Evolutionary conservation across 2,888 invertebrate species (phyloP), one percentile per base, ranked within the genome.

Genomic region (Deilephila elpenor): DNA sequence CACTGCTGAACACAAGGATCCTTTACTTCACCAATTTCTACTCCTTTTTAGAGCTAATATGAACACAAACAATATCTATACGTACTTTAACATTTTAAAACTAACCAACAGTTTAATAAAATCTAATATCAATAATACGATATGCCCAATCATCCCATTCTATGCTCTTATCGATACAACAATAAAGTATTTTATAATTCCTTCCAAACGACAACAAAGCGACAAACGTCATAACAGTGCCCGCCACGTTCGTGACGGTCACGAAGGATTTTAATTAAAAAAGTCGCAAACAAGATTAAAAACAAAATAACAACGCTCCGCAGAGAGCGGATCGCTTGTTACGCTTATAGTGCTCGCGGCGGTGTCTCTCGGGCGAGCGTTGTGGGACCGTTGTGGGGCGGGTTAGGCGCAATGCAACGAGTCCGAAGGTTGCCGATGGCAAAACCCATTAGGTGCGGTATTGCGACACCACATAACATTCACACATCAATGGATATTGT

Each of bases 311-410:
- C 25, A 67, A 44, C 44, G 67, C 67, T 51, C 17, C 44, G 67
- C 6, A 51, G 51, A 67, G 67, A 67, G 51, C 25, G 44, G 44
- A 67, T 67, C 67, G 67, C 51, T 67, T 67, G 44, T 67, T 67
- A 67, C 67, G 51, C 51, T 67, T 67, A 29, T 29, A 67, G 67
- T 51, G 67, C 67, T 67, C 67, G 51, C 44, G 67, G 67, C 67
- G 25, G 56, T 17, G 25, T 51, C 67, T 25, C 44, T 51, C 8
- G 51, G 37, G 44, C 7, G 17, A 67, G 51, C 67, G 60, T 25
- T 17, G 25, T 17, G 14, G 25, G 44, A 1, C 11, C n/a, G 51
- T 51, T 67, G 44, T 44, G 44, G 14, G 44, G 44, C 44, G 44
- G 44, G 44, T 44, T 44, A 44, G 44, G 11, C 44, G 44, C 44